Evolutionary conservation across 1,140 invertebrate genomes (phyloP), one percentile per base, ranked within the genome.

Genomic region (Zaprionus capensis): DNA sequence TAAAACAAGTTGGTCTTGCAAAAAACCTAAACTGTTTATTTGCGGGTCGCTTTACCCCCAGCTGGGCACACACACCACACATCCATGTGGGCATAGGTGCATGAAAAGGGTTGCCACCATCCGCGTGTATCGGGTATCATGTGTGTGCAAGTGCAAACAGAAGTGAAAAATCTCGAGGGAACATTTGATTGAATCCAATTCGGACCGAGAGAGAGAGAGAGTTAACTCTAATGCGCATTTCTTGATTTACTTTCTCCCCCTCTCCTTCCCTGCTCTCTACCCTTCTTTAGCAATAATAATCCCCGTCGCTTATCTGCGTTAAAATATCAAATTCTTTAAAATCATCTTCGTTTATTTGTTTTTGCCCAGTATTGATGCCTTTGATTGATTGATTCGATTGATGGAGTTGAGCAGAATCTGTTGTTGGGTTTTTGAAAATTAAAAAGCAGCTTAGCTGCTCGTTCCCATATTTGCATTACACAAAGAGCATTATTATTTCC

Each of bases 161-260:
- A 78, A 84, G 78, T 88, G 78, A 76, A 90, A 88, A 88, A 61
- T 85, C 84, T 87, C 84, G 69, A 69, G 85, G 85, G 84, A 78
- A 90, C 84, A 90, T 88, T 88, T 88, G 84, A 88, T 88, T 88
- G 84, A 88, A 88, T 90, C 90, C 79, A 84, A 22, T 49, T 20
- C 20, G 44, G 3, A 17, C n/a, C 0, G 31, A 34, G 31, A 31
- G 31, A 11, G 9, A 2, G 31, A 31, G 74, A 81, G 76, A 81
- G 78, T 85, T 85, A 80, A 81, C 58, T 73, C 66, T 76, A 90
- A 86, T 90, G 85, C 86, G 85, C 86, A 91, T 73, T 91, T 90
- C 26, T 84, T 56, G 61, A 31, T 71, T 76, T 59, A 44, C 56
- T 20, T 58, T 44, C 76, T 61, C 51, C 15, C 20, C 31, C 57